Conservation (phyloP, 2,113 vertebrate genomes). For the Mesitornis unicolor region DNA sequence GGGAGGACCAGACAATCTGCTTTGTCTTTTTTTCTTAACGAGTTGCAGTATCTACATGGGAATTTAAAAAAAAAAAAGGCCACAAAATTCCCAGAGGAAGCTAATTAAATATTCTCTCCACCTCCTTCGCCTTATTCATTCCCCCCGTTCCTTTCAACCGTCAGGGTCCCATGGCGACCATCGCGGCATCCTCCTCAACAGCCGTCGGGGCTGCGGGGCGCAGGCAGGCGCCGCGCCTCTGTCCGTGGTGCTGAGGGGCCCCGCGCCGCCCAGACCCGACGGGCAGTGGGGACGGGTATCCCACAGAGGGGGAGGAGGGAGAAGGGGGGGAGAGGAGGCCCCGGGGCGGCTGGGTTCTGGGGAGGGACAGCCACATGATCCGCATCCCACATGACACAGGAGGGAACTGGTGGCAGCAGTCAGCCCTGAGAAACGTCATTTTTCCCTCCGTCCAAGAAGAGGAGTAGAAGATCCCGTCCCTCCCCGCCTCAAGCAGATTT, state of each 20-base stretch:
- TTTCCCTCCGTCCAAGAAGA: neutral
- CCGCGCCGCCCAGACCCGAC: neutral
- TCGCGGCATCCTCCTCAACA: too few relatives aligned
- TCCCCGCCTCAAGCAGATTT: neutral
- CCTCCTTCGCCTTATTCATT: neutral
- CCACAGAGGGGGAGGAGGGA: neutral
- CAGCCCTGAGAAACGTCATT: conserved; percentile 41
- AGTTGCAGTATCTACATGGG: neutral
- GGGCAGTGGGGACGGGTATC: neutral
- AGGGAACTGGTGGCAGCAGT: neutral
- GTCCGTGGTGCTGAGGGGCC: neutral
- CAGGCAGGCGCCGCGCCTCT: neutral
- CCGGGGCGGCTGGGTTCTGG: neutral
- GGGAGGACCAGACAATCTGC: too few relatives aligned
- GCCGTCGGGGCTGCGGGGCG: neutral
- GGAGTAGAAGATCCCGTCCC: neutral
- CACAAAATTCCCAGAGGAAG: neutral
- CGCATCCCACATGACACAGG: conserved; percentile 61
- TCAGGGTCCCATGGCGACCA: conserved; percentile 73
- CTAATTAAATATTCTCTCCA: conserved; percentile 18
- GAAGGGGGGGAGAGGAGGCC: neutral
- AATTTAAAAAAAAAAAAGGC: neutral
- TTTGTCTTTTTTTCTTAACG: accelerated
- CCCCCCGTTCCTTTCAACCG: neutral
- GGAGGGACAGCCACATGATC: conserved; percentile 49